Base-by-base conservation (phyloP, 2,113 vertebrate genomes). In the Sakesphorus luctuosus region DNA sequence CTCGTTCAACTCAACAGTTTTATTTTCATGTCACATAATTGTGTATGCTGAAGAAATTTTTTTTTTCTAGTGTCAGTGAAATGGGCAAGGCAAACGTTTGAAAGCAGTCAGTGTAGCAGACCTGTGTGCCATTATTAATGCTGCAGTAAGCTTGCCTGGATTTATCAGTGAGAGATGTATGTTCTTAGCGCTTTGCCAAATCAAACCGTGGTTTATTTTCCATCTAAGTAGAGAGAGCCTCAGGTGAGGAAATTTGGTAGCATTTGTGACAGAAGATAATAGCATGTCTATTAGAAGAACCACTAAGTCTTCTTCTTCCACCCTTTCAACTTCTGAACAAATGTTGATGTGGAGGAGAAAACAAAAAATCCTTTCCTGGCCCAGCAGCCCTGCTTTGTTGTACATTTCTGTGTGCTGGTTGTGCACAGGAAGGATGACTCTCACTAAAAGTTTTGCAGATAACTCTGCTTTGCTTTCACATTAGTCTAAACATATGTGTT, bases 331-430 rank as follows among this genome's bases (percentile, higher is more conserved):
- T 49, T 89, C 68, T 43, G 13, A 88, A 40, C 11, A 52, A 58
- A 25, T 1, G 1, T 19, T 53, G 40, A 28, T 23, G 5, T 2
- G 0, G 56, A 79, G 10, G 14, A 31, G 63, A 52, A 24, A 4
- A 58, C 69, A 68, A 62, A 38, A 49, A 9, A 5, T 0, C 0
- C 21, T 73, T 90, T 73, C 20, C 43, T 53, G n/a, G 52, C 7
- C 23, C 62, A 76, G 33, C 53, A 89, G n/a, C 7, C 13, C 14
- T 49, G 25, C 58, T 80, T 47, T 33, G 11, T 66, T 53, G 33
- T 5, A 46, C 3, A 10, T 81, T 74, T 63, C 43, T 59, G 24
- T n/a, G 28, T 31, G 15, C 31, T 53, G 28, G 21, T 49, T 3
- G 46, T 71, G 29, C 69, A 52, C 15, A 58, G 35, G 38, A 55